Percentiles rank a stretch among this genome's conserved stretches.
phyloP scores from a whole-genome alignment of 2,797 vertebrate genomes.

The Mus caroli region DNA sequence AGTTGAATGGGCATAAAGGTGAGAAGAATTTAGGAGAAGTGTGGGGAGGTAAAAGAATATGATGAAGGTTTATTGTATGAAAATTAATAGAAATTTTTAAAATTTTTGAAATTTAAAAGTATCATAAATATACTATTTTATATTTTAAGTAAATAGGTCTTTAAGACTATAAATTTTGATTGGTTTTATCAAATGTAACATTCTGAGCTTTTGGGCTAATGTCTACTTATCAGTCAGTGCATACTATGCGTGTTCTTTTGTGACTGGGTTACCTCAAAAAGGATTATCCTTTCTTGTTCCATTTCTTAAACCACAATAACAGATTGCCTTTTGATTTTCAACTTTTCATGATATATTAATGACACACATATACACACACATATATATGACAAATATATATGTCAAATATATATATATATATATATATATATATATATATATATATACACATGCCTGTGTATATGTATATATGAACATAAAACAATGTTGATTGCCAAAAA shows the following conservation, averaged over 20 bases:
- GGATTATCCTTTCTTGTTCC: too few species aligned
- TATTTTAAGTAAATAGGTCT: constrained; percentile 25
- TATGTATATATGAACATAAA: not conserved
- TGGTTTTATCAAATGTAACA: not conserved
- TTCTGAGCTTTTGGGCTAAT: too few species aligned
- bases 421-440: not conserved
- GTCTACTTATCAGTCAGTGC: too few species aligned
- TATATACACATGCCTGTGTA: too few species aligned
- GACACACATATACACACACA: not conserved
- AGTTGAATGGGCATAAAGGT: not conserved
- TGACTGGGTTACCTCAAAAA: too few species aligned
- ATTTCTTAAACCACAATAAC: not conserved
- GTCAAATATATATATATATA: too few species aligned
- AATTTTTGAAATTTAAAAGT: not conserved
- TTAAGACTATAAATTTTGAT: not conserved
- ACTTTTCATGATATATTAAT: not conserved
- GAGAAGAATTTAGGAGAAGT: not conserved
- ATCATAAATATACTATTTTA: not conserved
- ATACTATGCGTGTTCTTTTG: too few species aligned
- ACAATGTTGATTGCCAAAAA: not conserved
- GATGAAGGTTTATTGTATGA: not conserved
- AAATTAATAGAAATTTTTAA: not conserved
- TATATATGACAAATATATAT: too few species aligned
- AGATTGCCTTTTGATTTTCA: not conserved
- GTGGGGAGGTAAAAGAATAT: not conserved